These are phyloP conservation scores for Gallinago jamesoni DNA, from an alignment of 2,113 vertebrate species.

Conservation along the genomic window DNA sequence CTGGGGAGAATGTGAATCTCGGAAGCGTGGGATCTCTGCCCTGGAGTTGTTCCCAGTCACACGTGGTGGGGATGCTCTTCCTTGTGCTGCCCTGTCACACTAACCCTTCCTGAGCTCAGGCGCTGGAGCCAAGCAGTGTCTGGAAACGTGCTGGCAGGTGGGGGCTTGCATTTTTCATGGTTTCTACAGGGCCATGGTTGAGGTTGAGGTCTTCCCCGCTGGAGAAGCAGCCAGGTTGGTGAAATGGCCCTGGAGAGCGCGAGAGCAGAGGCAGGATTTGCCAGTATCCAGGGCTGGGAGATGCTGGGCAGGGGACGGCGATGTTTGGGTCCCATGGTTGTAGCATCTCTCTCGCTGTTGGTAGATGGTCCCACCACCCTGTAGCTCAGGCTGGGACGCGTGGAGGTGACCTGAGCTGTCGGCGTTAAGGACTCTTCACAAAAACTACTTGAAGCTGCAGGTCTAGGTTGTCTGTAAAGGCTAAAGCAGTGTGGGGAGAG, in stretches of 20 bases:
- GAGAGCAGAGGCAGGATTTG: background rate
- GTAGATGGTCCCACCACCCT: accelerated
- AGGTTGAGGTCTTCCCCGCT: background rate
- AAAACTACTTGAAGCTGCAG: background rate
- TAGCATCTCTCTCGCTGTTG: background rate
- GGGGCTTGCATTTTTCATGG: background rate
- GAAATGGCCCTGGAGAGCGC: accelerated
- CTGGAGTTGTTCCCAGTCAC: background rate
- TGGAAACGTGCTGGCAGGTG: background rate
- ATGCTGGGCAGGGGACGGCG: background rate
- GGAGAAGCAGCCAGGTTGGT: background rate
- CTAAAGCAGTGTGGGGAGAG: slow-evolving; percentile 22
- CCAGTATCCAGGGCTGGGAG: background rate
- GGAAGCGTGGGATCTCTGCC: background rate
- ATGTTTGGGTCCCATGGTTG: accelerated
- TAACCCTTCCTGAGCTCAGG: background rate
- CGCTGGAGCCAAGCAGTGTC: background rate
- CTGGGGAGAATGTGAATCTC: background rate
- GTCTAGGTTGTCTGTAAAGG: slow-evolving; percentile 13
- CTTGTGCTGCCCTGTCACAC: background rate
- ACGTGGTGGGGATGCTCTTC: background rate
- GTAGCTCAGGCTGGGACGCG: accelerated
- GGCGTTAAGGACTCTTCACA: background rate
- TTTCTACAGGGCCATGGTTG: accelerated
- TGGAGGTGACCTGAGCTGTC: background rate